phyloP scores from a whole-genome alignment of 2,888 invertebrate species.

The Ashinkailepas kermadecensis region DNA sequence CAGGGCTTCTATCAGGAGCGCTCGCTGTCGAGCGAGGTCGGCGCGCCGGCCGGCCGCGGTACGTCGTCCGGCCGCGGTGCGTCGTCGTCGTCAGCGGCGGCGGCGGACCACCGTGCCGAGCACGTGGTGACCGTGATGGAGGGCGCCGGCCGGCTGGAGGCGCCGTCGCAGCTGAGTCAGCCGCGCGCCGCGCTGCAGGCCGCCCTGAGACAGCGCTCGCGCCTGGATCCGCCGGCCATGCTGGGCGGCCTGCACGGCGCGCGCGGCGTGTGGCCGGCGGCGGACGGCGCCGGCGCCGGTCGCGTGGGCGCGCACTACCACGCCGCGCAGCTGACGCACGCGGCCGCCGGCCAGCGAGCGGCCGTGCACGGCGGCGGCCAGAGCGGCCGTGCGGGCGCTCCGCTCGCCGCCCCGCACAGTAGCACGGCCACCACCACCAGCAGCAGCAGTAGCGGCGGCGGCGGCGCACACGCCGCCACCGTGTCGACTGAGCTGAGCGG shows the following conservation, averaged over 20 bases:
- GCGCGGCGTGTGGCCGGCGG: not conserved
- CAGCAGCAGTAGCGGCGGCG: not conserved
- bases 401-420: too few species aligned
- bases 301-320: not conserved
- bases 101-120: not conserved
- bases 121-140: slow-evolving; percentile 18
- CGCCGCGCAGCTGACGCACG: not conserved
- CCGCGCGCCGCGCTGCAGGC: slow-evolving; percentile 16
- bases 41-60: not conserved
- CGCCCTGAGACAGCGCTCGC: not conserved
- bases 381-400: too few species aligned
- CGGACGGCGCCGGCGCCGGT: not conserved
- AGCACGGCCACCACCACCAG: not conserved
- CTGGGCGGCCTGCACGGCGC: not conserved
- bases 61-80: not conserved
- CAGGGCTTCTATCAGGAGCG: slow-evolving; percentile 6
- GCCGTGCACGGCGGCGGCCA: not conserved
- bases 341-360: too few species aligned
- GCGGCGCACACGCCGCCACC: not conserved
- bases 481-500: not conserved
- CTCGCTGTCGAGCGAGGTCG: not conserved
- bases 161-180: not conserved
- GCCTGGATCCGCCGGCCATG: not conserved
- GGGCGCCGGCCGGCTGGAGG: not conserved
- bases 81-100: not conserved